Conservation (phyloP, 1,140 invertebrate species). For the Aricia agestis region DNA sequence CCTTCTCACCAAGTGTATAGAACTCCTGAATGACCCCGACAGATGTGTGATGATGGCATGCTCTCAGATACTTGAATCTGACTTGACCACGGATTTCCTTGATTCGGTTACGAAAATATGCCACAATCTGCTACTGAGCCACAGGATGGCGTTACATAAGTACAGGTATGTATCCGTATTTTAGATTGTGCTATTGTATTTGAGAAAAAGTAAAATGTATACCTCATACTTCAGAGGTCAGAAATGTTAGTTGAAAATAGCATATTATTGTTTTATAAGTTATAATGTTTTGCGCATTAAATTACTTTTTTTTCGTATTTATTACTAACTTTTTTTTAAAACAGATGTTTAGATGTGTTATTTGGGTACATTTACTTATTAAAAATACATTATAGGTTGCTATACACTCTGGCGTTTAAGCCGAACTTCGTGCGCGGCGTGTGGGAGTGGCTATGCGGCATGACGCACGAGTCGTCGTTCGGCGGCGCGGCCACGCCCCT, state of each 20-base stretch:
- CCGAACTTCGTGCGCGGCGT: conserved; percentile 87
- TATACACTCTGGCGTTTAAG: conserved; percentile 92
- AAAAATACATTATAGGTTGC: conserved; percentile 77
- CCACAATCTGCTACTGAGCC: conserved; percentile 85
- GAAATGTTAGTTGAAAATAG: too few species aligned
- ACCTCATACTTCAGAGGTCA: too few species aligned
- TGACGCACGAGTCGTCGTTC: conserved; percentile 78
- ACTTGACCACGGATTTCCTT: conserved; percentile 77
- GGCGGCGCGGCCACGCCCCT: conserved; percentile 80
- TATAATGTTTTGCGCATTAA: too few species aligned
- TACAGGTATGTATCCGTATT: conserved; percentile 73
- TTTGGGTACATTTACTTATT: background rate
- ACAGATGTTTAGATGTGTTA: too few species aligned
- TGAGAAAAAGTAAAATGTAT: too few species aligned
- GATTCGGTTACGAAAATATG: conserved; percentile 85
- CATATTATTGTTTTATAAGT: too few species aligned
- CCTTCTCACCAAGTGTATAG: conserved; percentile 59
- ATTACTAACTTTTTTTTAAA: too few species aligned
- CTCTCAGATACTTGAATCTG: conserved; percentile 77
- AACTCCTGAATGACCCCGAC: conserved; percentile 81
- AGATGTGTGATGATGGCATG: conserved; percentile 78
- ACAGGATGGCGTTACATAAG: conserved; percentile 86
- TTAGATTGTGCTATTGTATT: too few species aligned
- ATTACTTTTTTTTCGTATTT: too few species aligned
- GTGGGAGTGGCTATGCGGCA: conserved; percentile 81